Percentiles rank a stretch among this genome's conserved stretches.
phyloP scores from a whole-genome alignment of 1,140 invertebrate genomes.

The Sogatella furcifera region DNA sequence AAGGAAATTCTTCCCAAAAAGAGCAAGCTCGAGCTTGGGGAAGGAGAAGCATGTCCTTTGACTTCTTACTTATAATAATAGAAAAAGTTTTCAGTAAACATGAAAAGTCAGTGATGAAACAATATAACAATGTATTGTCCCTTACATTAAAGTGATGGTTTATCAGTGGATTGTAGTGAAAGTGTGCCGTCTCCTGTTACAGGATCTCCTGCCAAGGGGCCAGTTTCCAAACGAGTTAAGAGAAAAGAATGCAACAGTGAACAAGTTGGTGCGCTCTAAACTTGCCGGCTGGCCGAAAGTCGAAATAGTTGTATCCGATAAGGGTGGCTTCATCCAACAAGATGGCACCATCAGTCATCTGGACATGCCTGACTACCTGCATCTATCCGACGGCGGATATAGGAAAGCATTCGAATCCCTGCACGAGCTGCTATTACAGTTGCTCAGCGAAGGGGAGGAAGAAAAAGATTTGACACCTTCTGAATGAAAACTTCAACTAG shows the following conservation, averaged over 20 bases:
- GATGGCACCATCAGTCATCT: constrained; percentile 72
- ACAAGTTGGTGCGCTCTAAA: constrained; percentile 53
- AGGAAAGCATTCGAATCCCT: constrained; percentile 72
- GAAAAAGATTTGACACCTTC: constrained; percentile 59
- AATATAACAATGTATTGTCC: no score
- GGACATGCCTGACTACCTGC: constrained; percentile 83
- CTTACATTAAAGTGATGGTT: no score
- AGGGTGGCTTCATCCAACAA: constrained; percentile 58
- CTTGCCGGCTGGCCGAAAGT: constrained; percentile 46
- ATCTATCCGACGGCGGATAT: constrained; percentile 71
- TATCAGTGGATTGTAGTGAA: neutral
- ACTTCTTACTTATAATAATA: no score
- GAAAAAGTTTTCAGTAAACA: no score
- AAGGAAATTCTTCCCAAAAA: no score
- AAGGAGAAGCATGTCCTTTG: no score
- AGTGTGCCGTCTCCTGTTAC: constrained; percentile 30
- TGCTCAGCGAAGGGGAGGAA: constrained; percentile 58
- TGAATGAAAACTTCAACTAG: constrained; percentile 33
- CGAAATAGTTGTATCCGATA: constrained; percentile 60
- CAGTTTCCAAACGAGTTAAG: constrained; percentile 68
- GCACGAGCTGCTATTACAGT: constrained; percentile 60
- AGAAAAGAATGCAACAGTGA: constrained; percentile 63
- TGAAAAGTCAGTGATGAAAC: no score
- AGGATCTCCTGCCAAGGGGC: constrained; percentile 76
- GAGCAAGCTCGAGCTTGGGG: no score